Conservation (phyloP, 2,797 vertebrate genomes). For the Aeoliscus strigatus region DNA sequence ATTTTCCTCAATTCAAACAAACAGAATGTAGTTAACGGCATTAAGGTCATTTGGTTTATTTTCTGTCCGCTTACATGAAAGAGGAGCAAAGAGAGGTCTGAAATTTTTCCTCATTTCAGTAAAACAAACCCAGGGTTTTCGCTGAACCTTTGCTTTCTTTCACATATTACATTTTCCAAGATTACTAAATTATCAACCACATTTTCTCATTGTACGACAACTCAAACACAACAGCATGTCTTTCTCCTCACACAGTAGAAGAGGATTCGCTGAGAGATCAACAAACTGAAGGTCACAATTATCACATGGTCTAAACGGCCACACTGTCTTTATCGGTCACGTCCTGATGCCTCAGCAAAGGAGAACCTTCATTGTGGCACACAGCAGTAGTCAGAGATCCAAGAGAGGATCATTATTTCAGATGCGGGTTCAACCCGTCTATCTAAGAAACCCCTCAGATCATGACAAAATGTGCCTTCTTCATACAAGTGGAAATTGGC, state of each 20-base stretch:
- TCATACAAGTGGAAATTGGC: background rate
- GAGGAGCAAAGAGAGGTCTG: too few relatives aligned
- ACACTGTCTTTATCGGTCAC: constrained; percentile 32
- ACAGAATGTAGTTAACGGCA: too few relatives aligned
- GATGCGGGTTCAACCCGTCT: constrained; percentile 15
- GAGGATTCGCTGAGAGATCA: constrained; percentile 15
- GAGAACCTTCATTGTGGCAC: background rate
- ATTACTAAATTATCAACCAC: too few relatives aligned
- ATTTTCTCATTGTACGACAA: too few relatives aligned
- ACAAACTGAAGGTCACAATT: constrained; percentile 38
- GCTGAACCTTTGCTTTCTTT: too few relatives aligned
- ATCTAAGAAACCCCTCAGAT: constrained; percentile 5
- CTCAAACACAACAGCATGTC: constrained; percentile 2
- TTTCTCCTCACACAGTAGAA: constrained; percentile 4
- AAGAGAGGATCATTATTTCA: constrained; percentile 13
- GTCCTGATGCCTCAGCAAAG: constrained; percentile 16
- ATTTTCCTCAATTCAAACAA: too few relatives aligned
- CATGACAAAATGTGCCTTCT: constrained; percentile 1
- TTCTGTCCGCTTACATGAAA: too few relatives aligned
- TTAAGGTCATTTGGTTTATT: too few relatives aligned
- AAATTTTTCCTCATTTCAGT: too few relatives aligned
- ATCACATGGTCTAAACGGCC: constrained; percentile 39
- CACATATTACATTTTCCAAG: too few relatives aligned
- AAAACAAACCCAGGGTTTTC: too few relatives aligned
- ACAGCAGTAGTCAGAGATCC: constrained; percentile 17